Base-by-base conservation (phyloP, 2,797 vertebrate genomes). In the Dicrostonyx torquatus region DNA sequence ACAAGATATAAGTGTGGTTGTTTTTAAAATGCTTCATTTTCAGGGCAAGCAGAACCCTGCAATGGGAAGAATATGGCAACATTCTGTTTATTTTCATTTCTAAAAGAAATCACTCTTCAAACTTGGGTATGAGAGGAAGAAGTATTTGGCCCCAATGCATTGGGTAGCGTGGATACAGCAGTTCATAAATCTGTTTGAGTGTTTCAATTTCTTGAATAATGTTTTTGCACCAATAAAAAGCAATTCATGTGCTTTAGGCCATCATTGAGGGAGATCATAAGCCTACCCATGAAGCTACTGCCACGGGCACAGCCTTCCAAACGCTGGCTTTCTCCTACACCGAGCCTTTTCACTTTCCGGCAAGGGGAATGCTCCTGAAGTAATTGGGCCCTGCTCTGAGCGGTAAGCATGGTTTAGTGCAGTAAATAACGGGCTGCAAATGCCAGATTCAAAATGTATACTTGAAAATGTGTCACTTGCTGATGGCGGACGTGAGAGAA, bases 51-150 rank as follows among this genome's bases (percentile, higher is more conserved):
- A 45, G 60, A 82, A 55, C 55, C 66, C 76, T 45, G 37, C 62
- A 40, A 70, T 2, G 24, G 76, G 31, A 93, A 87, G 87, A 93
- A 79, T 22, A 50, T 0, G 20, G n/a, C 68, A 68, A 95, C 37
- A 22, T 13, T n/a, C 68, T 68, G 31, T 53, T 86, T 85, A 60
- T 83, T 93, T 91, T 91, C 72, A 50, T 55, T 86, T 92, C 82
- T n/a, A 83, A 95, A 79, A 94, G 40, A 87, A 96, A 78, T 75
- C 26, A 88, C 20, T 91, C 84, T 91, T 87, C 43, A n/a, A 87
- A 87, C 31, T 78, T 91, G 93, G 37, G 87, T 85, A 26, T 68
- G 55, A 53, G 68, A 76, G 60, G 90, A 91, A 80, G 73, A 73
- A 85, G 73, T 64, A n/a, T 79, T 37, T 20, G 60, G 34, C n/a